Percentiles rank a stretch among this genome's conserved stretches.
phyloP scores from a whole-genome alignment of 2,888 invertebrate genomes.

The Lasioglossum vierecki region DNA sequence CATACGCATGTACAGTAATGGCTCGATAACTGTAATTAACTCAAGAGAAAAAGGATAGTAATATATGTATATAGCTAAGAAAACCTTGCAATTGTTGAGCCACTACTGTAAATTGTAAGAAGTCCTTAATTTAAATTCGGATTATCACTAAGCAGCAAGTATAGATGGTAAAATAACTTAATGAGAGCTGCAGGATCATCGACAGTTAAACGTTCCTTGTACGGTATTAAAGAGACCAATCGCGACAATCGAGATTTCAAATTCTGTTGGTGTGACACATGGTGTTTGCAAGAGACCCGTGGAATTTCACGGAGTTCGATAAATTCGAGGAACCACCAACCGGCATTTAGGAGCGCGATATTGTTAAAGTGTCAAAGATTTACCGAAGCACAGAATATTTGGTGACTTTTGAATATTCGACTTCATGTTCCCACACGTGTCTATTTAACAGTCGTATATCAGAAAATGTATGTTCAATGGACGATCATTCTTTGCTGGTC shows the following conservation, averaged over 20 bases:
- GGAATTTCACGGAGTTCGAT: slow-evolving; percentile 45
- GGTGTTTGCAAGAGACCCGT: slow-evolving; percentile 55
- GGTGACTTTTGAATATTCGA: slow-evolving; percentile 56
- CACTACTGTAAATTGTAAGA: slow-evolving; percentile 29
- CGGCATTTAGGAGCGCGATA: slow-evolving; percentile 51
- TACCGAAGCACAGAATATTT: slow-evolving; percentile 65
- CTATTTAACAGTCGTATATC: slow-evolving; percentile 55
- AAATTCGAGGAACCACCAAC: slow-evolving; percentile 34
- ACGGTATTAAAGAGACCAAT: slow-evolving; percentile 40
- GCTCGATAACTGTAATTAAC: background rate
- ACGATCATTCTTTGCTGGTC: slow-evolving; percentile 85
- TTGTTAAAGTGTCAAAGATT: slow-evolving; percentile 62
- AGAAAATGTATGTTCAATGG: slow-evolving; percentile 48
- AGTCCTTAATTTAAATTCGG: slow-evolving; percentile 55
- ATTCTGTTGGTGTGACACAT: slow-evolving; percentile 38
- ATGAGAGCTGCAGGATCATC: slow-evolving; percentile 28
- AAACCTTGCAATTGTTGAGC: slow-evolving; percentile 3
- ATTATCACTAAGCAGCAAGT: slow-evolving; percentile 44
- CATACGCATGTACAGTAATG: slow-evolving; percentile 2
- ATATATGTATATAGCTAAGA: background rate
- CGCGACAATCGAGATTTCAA: slow-evolving; percentile 32
- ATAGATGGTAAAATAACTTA: slow-evolving; percentile 52
- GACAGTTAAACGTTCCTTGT: slow-evolving; percentile 34
- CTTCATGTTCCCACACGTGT: slow-evolving; percentile 25
- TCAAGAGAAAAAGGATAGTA: background rate